Conservation (phyloP, 2,113 vertebrate species). For the Poeciliopsis retropinna region DNA sequence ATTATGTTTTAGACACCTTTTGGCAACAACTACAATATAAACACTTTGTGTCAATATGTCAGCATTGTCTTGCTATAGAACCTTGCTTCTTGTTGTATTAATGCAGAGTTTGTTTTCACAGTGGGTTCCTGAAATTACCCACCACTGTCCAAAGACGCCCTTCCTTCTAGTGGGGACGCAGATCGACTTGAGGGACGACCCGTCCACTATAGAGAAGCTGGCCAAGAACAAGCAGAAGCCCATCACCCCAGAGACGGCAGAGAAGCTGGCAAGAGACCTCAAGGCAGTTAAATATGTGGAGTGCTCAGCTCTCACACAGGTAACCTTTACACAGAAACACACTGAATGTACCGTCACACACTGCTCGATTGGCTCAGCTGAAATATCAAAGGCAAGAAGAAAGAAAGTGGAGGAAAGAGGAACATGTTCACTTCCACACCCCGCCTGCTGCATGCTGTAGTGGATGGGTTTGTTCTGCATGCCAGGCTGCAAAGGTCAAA, state of each 20-base stretch:
- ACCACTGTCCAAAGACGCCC: slow-evolving; percentile 94
- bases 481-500: not conserved
- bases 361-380: not conserved
- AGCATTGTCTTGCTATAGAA: no score
- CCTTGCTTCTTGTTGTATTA: not conserved
- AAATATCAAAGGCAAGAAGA: slow-evolving; percentile 20
- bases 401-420: slow-evolving; percentile 66
- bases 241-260: slow-evolving; percentile 96
- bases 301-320: slow-evolving; percentile 98
- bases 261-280: slow-evolving; percentile 96
- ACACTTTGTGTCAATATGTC: no score
- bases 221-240: slow-evolving; percentile 99
- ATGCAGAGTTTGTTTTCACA: slow-evolving; percentile 45
- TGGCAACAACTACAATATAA: no score
- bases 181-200: slow-evolving; percentile 97
- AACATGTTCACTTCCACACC: slow-evolving; percentile 17
- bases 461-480: slow-evolving; percentile 23
- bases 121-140: slow-evolving; percentile 94
- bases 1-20: no score
- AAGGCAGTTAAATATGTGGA: slow-evolving; percentile 99
- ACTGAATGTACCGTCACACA: not conserved
- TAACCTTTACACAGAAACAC: slow-evolving; percentile 58
- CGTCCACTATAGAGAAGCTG: slow-evolving; percentile 98
- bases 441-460: slow-evolving; percentile 4
- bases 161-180: slow-evolving; percentile 99